A percentile compares a stretch with the other conserved stretches of the same genome.
These are phyloP conservation scores for Rhinogobius similis DNA, from an alignment of 2,113 vertebrate species.

Conservation along the genomic window DNA sequence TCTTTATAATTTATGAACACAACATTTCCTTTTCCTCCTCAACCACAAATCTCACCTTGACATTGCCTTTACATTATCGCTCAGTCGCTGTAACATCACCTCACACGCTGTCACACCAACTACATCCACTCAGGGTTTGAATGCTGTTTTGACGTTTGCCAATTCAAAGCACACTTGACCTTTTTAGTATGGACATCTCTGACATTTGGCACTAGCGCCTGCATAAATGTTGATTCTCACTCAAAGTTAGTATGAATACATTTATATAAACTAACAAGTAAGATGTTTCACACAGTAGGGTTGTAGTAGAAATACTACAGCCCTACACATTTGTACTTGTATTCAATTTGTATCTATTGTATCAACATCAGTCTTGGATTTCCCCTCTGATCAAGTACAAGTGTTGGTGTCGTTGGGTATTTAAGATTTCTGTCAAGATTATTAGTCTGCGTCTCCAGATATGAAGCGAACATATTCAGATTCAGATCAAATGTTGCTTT, in stretches of 20 bases:
- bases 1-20: conserved; percentile 56
- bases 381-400: neutral
- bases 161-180: conserved; percentile 10
- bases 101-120: conserved; percentile 4
- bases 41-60: conserved; percentile 47
- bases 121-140: neutral
- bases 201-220: neutral
- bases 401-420: too few relatives aligned
- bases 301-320: too few relatives aligned
- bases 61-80: conserved; percentile 24
- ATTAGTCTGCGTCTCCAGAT: too few relatives aligned
- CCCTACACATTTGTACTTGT: too few relatives aligned
- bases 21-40: conserved; percentile 34
- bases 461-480: too few relatives aligned
- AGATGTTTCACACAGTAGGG: neutral
- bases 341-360: too few relatives aligned
- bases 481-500: too few relatives aligned
- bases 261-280: neutral
- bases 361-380: too few relatives aligned
- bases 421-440: too few relatives aligned
- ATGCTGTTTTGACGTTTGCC: neutral
- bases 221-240: neutral
- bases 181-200: conserved; percentile 10
- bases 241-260: neutral
- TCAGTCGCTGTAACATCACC: conserved; percentile 10